Evolutionary conservation across 2,888 invertebrate genomes (phyloP).

Genomic region (Rhabditoides inermis): DNA sequence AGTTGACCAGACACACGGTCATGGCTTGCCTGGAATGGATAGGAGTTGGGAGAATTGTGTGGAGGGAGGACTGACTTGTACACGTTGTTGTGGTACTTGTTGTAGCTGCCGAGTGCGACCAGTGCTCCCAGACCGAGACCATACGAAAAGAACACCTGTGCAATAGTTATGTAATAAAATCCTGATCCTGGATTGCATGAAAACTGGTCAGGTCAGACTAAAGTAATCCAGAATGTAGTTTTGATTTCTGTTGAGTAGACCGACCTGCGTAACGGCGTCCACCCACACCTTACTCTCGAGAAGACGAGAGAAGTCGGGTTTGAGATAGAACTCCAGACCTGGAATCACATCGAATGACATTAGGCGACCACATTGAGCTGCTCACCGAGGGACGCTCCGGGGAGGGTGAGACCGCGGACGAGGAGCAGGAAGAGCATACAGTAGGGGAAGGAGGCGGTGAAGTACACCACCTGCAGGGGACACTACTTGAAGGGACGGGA

Average conservation of each 20-base stretch:
- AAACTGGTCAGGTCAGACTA: too few species aligned
- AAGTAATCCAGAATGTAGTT: neutral
- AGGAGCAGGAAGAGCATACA: slow-evolving; percentile 72
- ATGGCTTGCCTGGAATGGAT: slow-evolving; percentile 55
- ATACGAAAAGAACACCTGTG: slow-evolving; percentile 90
- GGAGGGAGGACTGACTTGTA: slow-evolving; percentile 68
- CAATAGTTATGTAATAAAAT: too few species aligned
- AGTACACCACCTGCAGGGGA: slow-evolving; percentile 70
- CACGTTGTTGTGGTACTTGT: slow-evolving; percentile 93
- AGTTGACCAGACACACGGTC: slow-evolving; percentile 56
- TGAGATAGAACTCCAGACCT: slow-evolving; percentile 83
- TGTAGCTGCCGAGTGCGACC: slow-evolving; percentile 92
- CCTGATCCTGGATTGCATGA: too few species aligned
- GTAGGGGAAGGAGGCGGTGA: slow-evolving; percentile 82
- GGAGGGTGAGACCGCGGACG: slow-evolving; percentile 80
- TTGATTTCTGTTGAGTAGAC: neutral
- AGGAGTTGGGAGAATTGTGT: neutral
- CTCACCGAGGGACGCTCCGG: slow-evolving; percentile 82
- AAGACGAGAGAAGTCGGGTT: slow-evolving; percentile 81
- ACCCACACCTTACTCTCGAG: slow-evolving; percentile 78
- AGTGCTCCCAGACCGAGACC: slow-evolving; percentile 89
- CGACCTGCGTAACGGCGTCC: slow-evolving; percentile 83
- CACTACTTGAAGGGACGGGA: neutral
- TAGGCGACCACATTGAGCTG: too few species aligned
- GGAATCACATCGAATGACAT: too few species aligned